These are phyloP conservation scores for Thamnaconus septentrionalis DNA, from an alignment of 2,113 vertebrate genomes.

Conservation along the genomic window DNA sequence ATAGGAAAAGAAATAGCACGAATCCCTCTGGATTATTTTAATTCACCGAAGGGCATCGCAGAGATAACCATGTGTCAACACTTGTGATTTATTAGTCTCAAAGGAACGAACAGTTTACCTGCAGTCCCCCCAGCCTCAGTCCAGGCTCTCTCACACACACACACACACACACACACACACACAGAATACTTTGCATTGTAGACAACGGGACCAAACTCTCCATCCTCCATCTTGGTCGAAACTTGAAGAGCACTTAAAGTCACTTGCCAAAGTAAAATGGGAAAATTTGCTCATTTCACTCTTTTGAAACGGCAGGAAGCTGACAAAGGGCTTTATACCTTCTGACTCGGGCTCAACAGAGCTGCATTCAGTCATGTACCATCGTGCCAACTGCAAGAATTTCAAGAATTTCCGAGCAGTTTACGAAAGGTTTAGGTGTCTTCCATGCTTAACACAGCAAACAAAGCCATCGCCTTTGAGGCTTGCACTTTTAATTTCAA, in stretches of 20 bases:
- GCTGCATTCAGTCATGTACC: not conserved
- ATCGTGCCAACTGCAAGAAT: conserved; percentile 8
- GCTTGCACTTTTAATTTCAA: conserved; percentile 18
- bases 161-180: not conserved
- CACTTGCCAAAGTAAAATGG: too few relatives aligned
- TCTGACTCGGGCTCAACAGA: too few relatives aligned
- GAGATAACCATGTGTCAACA: conserved; percentile 45
- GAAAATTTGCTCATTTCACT: too few relatives aligned
- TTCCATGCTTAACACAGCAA: conserved; percentile 35
- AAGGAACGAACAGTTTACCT: not conserved
- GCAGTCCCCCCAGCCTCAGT: not conserved
- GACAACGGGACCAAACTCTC: conserved; percentile 39
- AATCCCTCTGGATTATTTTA: conserved; percentile 41
- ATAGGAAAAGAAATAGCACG: conserved; percentile 1
- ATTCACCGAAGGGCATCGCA: conserved; percentile 40
- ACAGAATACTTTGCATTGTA: not conserved
- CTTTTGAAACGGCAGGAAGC: too few relatives aligned
- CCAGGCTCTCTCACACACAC: not conserved
- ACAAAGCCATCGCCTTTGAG: conserved; percentile 10
- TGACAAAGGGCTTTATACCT: too few relatives aligned
- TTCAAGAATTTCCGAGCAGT: conserved; percentile 16
- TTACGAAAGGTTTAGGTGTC: conserved; percentile 29
- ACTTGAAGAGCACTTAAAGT: not conserved
- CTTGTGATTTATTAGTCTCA: conserved; percentile 39
- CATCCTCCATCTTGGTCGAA: conserved; percentile 31